Base-by-base conservation (phyloP, 2,888 invertebrate genomes). In the Augochlorella aurata region DNA sequence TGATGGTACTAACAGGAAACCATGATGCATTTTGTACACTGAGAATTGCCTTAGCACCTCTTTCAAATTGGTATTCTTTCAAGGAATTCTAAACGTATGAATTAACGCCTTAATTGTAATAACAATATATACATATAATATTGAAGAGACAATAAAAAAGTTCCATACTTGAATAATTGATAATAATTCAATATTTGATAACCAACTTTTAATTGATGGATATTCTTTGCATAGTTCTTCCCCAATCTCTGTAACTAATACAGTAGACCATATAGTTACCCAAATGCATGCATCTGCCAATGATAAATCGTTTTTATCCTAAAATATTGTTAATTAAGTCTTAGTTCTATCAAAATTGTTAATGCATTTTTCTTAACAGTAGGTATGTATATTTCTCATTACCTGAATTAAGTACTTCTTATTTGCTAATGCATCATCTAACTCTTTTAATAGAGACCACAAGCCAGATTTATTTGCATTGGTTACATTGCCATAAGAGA, bases 241-340 rank as follows among this genome's bases (percentile, higher is more conserved):
- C 69, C 93, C 94, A 14, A 96, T 92, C 63, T 95, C 95, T n/a
- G 94, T 94, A 86, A 95, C 95, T 85, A 94, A 94, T 80, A 94
- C 93, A 0, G 97, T 88, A 0, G 96, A 97, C 90, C 96, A 97
- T 7, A 97, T 88, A 0, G 96, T 95, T 63, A 96, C 95, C 97
- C 97, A 97, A 82, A 97, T 94, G 5, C 96, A 95, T 74, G 97
- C 94, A 93, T 98, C 97, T 0, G 96, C 96, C 5, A 96, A 94
- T 29, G 96, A 95, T 45, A 97, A 70, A 74, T 87, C 81, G 83
- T 77, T 78, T 84, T 95, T 94, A 79, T 95, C 94, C 96, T 96
- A 92, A 74, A 95, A 94, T 83, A 58, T 74, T 66, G 50, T 77
- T 14, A 83, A 77, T 75, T 45, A 75, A 21, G 52, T 44, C 45